Evolutionary conservation across 2,797 vertebrate species (phyloP).

Genomic region (Acridotheres tristis): DNA sequence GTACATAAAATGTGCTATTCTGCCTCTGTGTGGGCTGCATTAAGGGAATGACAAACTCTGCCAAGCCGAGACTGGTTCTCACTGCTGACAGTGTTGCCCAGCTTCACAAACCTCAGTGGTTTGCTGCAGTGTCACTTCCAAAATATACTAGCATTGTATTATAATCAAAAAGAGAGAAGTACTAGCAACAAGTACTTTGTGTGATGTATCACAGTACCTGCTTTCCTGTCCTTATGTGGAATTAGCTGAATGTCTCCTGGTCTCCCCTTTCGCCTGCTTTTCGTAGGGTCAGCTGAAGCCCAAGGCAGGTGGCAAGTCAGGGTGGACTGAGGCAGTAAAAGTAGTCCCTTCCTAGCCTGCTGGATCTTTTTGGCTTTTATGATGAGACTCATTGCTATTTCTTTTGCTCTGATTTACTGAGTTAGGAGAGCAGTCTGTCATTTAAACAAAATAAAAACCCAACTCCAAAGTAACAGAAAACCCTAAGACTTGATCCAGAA

Average conservation of each 20-base stretch:
- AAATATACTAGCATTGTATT: not conserved
- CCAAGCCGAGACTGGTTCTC: not conserved
- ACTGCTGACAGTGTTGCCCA: accelerated
- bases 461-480: not conserved
- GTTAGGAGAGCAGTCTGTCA: not conserved
- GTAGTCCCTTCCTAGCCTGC: not conserved
- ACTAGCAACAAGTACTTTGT: not conserved
- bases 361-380: not conserved
- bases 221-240: not conserved
- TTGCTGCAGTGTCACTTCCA: not conserved
- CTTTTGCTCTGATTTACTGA: not conserved
- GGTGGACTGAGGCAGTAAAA: not conserved
- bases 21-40: not conserved
- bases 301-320: not conserved
- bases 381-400: not conserved
- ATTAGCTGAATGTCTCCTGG: not conserved
- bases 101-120: not conserved
- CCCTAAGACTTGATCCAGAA: not conserved
- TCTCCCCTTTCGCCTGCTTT: not conserved
- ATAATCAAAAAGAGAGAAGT: not conserved
- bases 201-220: not conserved
- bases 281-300: not conserved
- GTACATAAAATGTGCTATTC: not conserved
- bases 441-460: not conserved
- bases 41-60: not conserved